Evolutionary conservation across 2,888 invertebrate genomes (phyloP).

Genomic region (Electrophaes corylata): DNA sequence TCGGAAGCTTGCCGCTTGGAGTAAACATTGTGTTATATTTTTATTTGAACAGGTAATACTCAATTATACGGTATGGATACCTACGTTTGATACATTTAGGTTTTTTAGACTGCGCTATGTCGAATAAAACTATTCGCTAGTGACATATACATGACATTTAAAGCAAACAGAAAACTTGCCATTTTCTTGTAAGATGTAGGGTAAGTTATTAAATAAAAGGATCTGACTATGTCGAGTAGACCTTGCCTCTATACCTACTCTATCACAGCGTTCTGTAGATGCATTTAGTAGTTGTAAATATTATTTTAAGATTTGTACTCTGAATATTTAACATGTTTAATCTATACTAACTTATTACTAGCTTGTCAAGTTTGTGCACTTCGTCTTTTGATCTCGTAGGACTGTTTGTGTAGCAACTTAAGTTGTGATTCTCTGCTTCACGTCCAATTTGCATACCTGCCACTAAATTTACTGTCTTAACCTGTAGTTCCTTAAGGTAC

Average conservation of each 20-base stretch:
- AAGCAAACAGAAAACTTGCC: slow-evolving; percentile 27
- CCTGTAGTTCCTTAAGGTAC: not conserved
- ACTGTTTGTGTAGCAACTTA: not conserved
- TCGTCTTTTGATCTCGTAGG: not conserved
- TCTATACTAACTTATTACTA: slow-evolving; percentile 14
- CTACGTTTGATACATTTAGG: too few relatives aligned
- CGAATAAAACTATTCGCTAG: slow-evolving; percentile 9
- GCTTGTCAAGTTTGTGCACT: slow-evolving; percentile 24
- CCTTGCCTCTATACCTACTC: slow-evolving; percentile 54
- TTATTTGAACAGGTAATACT: slow-evolving; percentile 21
- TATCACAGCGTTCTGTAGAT: slow-evolving; percentile 44
- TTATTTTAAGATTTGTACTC: slow-evolving; percentile 41
- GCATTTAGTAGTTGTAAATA: slow-evolving; percentile 57
- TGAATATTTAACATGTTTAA: slow-evolving; percentile 29
- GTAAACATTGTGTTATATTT: not conserved
- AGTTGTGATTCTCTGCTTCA: not conserved
- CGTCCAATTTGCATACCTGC: not conserved
- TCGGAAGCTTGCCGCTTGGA: not conserved
- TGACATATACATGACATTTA: slow-evolving; percentile 17
- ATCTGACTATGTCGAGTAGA: slow-evolving; percentile 49
- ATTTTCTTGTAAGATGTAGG: slow-evolving; percentile 17
- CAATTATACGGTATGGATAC: slow-evolving; percentile 1
- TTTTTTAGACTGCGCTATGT: not conserved
- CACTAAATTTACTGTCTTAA: not conserved
- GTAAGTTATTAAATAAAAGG: slow-evolving; percentile 10